These are phyloP conservation scores for Promerops cafer DNA, from an alignment of 2,113 vertebrate species.

Conservation along the genomic window DNA sequence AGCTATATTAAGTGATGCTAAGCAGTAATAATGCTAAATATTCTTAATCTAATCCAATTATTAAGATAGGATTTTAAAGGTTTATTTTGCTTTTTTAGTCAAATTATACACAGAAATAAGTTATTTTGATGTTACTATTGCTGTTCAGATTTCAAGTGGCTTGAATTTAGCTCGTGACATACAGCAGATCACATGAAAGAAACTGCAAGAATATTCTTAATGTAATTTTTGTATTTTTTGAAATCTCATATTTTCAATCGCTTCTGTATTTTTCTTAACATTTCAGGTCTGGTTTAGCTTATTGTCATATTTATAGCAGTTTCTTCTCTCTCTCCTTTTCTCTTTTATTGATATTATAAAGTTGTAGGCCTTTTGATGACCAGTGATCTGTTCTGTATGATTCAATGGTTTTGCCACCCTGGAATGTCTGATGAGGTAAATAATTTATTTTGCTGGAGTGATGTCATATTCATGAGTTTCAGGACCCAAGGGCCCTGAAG, in stretches of 20 bases:
- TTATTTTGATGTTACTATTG: background rate
- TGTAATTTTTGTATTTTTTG: background rate
- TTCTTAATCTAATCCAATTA: background rate
- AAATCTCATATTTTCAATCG: background rate
- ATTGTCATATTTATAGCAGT: background rate
- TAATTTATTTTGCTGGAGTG: background rate
- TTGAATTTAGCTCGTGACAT: background rate
- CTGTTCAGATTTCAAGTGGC: background rate
- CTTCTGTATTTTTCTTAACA: background rate
- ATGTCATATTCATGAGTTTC: background rate
- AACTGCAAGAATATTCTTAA: background rate
- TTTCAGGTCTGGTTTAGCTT: background rate
- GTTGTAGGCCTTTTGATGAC: background rate
- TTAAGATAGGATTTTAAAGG: background rate
- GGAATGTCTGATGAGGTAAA: background rate
- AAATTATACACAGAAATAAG: background rate
- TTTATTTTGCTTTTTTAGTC: background rate
- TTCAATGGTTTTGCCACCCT: background rate
- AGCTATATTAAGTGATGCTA: background rate
- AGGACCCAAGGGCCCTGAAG: background rate
- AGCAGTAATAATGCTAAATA: background rate
- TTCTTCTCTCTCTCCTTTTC: background rate
- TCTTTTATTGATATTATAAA: background rate
- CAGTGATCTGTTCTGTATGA: background rate
- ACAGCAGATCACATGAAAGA: background rate